Evolutionary conservation across 2,888 invertebrate species (phyloP), one percentile per base, ranked within the genome.

Genomic region (Oscheius sp.): DNA sequence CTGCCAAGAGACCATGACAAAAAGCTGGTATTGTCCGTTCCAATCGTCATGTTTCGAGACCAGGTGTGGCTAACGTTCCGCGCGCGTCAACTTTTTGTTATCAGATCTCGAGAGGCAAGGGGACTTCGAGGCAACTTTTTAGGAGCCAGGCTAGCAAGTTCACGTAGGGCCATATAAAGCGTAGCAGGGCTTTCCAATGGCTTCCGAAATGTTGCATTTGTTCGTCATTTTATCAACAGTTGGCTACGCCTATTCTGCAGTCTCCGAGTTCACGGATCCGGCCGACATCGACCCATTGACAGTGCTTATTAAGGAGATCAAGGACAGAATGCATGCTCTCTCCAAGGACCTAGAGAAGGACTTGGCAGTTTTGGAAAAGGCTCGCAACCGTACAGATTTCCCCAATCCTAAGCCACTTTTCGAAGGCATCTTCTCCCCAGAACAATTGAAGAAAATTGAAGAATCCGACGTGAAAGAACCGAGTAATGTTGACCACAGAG

Each of bases 201-300:
- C 42, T 60, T 60, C 3, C 63, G 29, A 21, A 10, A 63, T 63
- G 63, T 63, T 63, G 29, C 63, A 63, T 29, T 47, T 63, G 48
- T 47, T 21, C 11, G 5, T 63, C 47, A 1, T 55, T 29, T 35
- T 68, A 2, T 55, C 37, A 11, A 11, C 32, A 13, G 32, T 68
- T n/a, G n/a, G n/a, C 37, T n/a, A 7, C 13, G 33, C 42, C n/a
- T 53, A 33, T 13, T n/a, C 53, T n/a, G 42, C 32, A 37, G 35
- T 60, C 13, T 35, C 59, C 35, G 35, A 35, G 11, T 21, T 55
- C 42, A 13, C 55, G 33, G 68, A 68, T 68, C 55, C 68, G n/a
- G 68, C 68, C 2, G 68, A 68, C 42, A 53, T 68, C 21, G 68
- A 68, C 37, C 68, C 68, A 4, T 53, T 68, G 13, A 55, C 68